phyloP scores from a whole-genome alignment of 2,797 vertebrate genomes.

The Semotilus atromaculatus region DNA sequence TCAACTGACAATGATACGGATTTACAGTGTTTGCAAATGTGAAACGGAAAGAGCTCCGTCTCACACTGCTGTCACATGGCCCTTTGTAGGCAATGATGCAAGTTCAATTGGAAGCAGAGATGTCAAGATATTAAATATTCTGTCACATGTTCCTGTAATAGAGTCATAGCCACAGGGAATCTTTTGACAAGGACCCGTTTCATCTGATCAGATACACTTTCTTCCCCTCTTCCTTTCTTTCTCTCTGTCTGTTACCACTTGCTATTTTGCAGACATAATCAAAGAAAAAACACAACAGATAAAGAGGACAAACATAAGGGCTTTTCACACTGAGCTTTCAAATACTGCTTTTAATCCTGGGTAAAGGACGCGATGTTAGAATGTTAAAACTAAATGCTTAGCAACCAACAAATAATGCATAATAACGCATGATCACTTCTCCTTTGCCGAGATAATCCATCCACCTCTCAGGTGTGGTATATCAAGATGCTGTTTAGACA shows the following conservation, averaged over 20 bases:
- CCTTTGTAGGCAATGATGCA: constrained; percentile 52
- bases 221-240: not conserved
- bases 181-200: constrained; percentile 49
- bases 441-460: too few relatives aligned
- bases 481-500: too few relatives aligned
- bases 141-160: constrained; percentile 57
- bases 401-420: not conserved
- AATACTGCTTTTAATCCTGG: not conserved
- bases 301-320: not conserved
- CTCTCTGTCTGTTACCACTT: not conserved
- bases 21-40: constrained; percentile 37
- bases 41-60: not conserved
- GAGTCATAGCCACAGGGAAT: constrained; percentile 32
- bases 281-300: not conserved
- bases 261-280: not conserved
- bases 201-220: constrained; percentile 39
- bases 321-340: not conserved
- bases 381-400: not conserved
- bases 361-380: not conserved
- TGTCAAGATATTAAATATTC: constrained; percentile 61
- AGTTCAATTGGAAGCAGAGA: constrained; percentile 57
- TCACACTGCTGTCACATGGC: constrained; percentile 31
- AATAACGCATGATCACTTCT: too few relatives aligned
- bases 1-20: constrained; percentile 18
- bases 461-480: too few relatives aligned